These are phyloP conservation scores for Erpobdella octoculata DNA, from an alignment of 2,888 invertebrate species.

Conservation along the genomic window DNA sequence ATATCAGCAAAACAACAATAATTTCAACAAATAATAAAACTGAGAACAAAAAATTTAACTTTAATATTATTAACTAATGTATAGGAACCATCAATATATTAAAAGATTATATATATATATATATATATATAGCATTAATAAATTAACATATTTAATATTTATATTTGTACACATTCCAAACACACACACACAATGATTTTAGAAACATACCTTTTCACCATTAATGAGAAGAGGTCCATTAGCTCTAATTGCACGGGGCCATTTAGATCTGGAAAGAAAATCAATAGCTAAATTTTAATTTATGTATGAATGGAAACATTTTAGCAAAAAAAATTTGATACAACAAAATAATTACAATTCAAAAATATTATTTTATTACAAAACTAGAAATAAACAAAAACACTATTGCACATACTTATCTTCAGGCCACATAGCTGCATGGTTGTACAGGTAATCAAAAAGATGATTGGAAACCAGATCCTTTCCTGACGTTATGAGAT, in stretches of 20 bases:
- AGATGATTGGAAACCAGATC: conserved; percentile 95
- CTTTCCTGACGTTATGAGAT: conserved; percentile 86
- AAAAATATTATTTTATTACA: too few species aligned
- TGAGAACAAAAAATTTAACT: conserved; percentile 44
- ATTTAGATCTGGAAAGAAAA: conserved; percentile 51
- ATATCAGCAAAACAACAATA: too few species aligned
- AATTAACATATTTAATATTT: too few species aligned
- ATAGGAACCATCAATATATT: not conserved
- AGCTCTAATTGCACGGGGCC: conserved; percentile 81
- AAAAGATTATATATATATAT: too few species aligned
- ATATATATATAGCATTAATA: too few species aligned
- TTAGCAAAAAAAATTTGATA: too few species aligned
- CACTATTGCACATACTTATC: conserved; percentile 56
- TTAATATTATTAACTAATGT: not conserved
- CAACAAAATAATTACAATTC: too few species aligned
- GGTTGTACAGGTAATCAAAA: conserved; percentile 89
- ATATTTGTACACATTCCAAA: too few species aligned
- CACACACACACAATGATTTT: too few species aligned
- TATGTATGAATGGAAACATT: not conserved
- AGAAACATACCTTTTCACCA: conserved; percentile 68
- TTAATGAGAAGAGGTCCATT: conserved; percentile 93
- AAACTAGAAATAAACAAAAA: too few species aligned
- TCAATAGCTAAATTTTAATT: not conserved
- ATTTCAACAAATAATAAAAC: too few species aligned
- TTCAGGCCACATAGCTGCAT: conserved; percentile 88